These are phyloP conservation scores for Albula glossodonta DNA, from an alignment of 2,113 vertebrate species.

Conservation along the genomic window DNA sequence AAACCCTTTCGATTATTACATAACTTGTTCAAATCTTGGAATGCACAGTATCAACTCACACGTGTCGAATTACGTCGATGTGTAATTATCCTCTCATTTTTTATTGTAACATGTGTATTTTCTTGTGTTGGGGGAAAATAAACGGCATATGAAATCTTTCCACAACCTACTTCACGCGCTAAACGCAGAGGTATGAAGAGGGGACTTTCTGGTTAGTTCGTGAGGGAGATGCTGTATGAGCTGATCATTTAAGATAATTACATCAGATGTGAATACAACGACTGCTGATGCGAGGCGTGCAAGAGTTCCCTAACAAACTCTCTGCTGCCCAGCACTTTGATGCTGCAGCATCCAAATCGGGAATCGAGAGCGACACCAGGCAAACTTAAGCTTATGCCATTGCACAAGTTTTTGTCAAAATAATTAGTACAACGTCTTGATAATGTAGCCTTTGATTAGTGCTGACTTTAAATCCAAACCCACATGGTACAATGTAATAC, in stretches of 20 bases:
- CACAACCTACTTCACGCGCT: background rate
- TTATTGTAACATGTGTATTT: no score
- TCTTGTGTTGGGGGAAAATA: no score
- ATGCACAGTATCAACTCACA: background rate
- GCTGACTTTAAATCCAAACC: background rate
- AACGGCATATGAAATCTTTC: no score
- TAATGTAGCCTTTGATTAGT: no score
- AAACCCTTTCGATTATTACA: slow-evolving; percentile 10
- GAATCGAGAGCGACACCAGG: background rate
- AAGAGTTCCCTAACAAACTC: slow-evolving; percentile 30
- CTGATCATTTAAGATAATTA: background rate
- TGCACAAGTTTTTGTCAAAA: background rate
- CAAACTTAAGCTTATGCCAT: slow-evolving; percentile 18
- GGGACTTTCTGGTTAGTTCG: background rate
- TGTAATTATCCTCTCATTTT: background rate
- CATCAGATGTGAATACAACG: background rate
- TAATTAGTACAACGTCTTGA: no score
- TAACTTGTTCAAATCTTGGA: slow-evolving; percentile 4
- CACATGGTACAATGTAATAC: background rate
- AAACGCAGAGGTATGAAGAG: background rate
- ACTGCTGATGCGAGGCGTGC: background rate
- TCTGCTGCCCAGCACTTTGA: slow-evolving; percentile 26
- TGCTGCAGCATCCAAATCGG: slow-evolving; percentile 32
- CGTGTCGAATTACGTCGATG: background rate
- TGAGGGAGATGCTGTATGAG: background rate